A percentile compares a stretch with the other conserved stretches of the same genome.
Evolutionary conservation across 2,113 vertebrate species (phyloP).

Genomic region (Hypanus sabinus): DNA sequence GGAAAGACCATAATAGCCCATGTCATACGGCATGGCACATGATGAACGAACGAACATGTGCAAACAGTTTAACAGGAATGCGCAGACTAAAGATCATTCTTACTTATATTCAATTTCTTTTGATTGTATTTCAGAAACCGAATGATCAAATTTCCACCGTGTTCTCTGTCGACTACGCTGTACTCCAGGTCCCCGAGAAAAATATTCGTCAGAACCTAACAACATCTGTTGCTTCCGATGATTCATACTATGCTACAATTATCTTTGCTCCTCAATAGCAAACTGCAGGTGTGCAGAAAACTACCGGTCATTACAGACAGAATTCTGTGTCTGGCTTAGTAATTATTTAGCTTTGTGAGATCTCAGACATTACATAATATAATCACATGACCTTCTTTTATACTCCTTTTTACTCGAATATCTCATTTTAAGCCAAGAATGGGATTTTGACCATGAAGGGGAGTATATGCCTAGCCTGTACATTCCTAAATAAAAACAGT

Average conservation of each 20-base stretch:
- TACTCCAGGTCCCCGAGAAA: neutral
- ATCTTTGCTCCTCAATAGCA: slow-evolving; percentile 18
- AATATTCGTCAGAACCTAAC: neutral
- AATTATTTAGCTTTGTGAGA: neutral
- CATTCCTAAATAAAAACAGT: too few relatives aligned
- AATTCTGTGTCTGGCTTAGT: neutral
- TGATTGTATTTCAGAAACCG: neutral
- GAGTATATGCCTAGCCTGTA: neutral
- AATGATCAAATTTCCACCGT: slow-evolving; percentile 22
- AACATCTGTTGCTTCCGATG: neutral
- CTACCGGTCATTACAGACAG: neutral
- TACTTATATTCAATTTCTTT: neutral
- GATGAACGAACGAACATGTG: neutral
- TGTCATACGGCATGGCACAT: too few relatives aligned
- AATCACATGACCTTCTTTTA: neutral
- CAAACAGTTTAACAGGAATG: neutral
- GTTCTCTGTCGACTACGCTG: slow-evolving; percentile 8
- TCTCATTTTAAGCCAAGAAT: neutral
- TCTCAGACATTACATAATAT: neutral
- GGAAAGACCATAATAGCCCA: too few relatives aligned
- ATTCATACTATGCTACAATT: slow-evolving; percentile 24
- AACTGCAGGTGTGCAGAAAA: neutral
- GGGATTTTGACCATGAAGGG: neutral
- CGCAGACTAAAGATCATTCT: neutral
- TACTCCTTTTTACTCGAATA: neutral